These are phyloP conservation scores for Digitonthophagus gazella DNA, from an alignment of 2,888 invertebrate species.

Conservation along the genomic window DNA sequence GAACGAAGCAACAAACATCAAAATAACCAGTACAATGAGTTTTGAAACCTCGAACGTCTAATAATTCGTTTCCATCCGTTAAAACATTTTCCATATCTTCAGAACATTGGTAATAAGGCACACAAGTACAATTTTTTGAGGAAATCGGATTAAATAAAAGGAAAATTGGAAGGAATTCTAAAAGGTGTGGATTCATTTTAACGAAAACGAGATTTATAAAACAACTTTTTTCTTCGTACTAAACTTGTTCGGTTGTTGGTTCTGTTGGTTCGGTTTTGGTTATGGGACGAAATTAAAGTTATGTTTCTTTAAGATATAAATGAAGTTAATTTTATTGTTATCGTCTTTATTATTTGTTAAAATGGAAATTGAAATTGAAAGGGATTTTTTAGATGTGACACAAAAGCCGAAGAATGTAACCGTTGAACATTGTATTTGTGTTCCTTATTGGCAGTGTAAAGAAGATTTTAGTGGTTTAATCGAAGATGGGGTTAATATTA, in stretches of 20 bases:
- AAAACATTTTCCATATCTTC: slow-evolving; percentile 30
- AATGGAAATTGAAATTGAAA: neutral
- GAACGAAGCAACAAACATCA: slow-evolving; percentile 31
- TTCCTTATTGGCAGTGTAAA: slow-evolving; percentile 47
- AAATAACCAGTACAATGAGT: slow-evolving; percentile 30
- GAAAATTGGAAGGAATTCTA: neutral
- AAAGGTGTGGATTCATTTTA: neutral
- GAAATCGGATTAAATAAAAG: neutral
- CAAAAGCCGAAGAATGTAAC: neutral
- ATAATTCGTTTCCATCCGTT: slow-evolving; percentile 27
- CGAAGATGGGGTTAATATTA: slow-evolving; percentile 39
- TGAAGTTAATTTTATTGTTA: neutral
- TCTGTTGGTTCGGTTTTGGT: neutral
- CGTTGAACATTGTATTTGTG: slow-evolving; percentile 40
- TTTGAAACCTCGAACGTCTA: slow-evolving; percentile 21
- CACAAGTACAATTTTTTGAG: slow-evolving; percentile 28
- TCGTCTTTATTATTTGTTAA: neutral
- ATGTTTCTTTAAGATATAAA: neutral
- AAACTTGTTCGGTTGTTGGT: too few relatives aligned
- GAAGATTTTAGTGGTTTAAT: slow-evolving; percentile 43
- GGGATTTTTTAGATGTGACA: neutral
- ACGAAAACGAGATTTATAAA: too few relatives aligned
- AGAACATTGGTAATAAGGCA: slow-evolving; percentile 34
- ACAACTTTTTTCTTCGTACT: too few relatives aligned
- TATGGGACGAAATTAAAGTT: neutral